A percentile compares a stretch with the other conserved stretches of the same genome.
phyloP scores from a whole-genome alignment of 2,797 vertebrate genomes.

The Merluccius polli region DNA sequence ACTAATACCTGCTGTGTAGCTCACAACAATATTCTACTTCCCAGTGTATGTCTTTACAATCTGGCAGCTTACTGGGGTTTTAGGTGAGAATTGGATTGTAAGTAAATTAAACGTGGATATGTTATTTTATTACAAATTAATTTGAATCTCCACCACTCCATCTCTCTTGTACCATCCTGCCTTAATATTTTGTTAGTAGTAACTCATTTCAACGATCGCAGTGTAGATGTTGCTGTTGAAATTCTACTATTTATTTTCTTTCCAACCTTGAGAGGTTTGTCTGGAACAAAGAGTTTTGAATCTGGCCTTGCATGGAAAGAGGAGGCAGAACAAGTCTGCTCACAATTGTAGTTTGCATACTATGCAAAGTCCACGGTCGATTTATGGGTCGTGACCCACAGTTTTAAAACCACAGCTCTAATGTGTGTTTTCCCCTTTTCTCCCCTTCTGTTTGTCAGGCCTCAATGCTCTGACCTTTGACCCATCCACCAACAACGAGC shows the following conservation, averaged over 20 bases:
- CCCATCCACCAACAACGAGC: slow-evolving; percentile 77
- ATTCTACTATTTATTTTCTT: neutral
- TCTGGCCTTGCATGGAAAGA: neutral
- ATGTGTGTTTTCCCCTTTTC: slow-evolving; percentile 4
- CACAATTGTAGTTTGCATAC: neutral
- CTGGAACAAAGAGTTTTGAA: neutral
- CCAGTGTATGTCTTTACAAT: neutral
- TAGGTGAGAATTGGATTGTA: neutral
- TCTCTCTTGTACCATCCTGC: neutral
- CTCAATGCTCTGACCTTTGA: slow-evolving; percentile 86
- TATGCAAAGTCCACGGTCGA: neutral
- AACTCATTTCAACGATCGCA: neutral
- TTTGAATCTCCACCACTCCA: neutral
- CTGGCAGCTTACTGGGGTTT: neutral
- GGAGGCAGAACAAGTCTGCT: neutral
- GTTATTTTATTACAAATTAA: neutral
- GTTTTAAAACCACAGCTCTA: neutral
- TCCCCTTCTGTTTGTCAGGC: slow-evolving; percentile 68
- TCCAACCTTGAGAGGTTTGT: neutral
- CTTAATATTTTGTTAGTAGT: neutral
- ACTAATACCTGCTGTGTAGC: neutral
- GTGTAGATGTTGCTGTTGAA: neutral
- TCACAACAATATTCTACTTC: neutral
- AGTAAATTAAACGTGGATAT: neutral
- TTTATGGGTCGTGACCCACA: neutral